A percentile compares a stretch with the other conserved stretches of the same genome.
phyloP scores from a whole-genome alignment of 2,888 invertebrate species.

The Ischnura elegans region DNA sequence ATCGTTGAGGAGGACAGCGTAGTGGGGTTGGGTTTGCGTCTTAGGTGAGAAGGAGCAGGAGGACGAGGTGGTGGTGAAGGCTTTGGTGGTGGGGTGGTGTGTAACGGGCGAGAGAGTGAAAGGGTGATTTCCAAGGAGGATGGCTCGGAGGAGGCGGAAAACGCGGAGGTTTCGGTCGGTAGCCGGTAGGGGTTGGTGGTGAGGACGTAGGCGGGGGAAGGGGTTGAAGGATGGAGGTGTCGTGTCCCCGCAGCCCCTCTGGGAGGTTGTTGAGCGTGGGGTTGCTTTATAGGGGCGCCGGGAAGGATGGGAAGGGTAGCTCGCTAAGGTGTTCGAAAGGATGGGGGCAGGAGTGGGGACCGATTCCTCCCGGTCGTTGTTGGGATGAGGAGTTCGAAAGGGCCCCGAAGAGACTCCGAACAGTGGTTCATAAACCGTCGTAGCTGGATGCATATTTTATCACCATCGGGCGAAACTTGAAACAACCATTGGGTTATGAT shows the following conservation, averaged over 20 bases:
- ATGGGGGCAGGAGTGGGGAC: not conserved
- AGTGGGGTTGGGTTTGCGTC: not conserved
- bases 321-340: not conserved
- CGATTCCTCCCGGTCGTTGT: not conserved
- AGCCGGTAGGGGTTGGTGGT: no score
- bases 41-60: not conserved
- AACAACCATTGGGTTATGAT: not conserved
- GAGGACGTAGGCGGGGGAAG: not conserved
- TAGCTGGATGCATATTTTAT: conserved; percentile 32
- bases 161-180: conserved; percentile 41
- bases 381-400: not conserved
- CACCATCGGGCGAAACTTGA: not conserved
- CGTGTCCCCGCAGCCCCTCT: conserved; percentile 54
- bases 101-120: conserved; percentile 12
- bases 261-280: conserved; percentile 38
- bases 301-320: not conserved
- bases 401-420: conserved; percentile 6
- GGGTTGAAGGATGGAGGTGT: conserved; percentile 63
- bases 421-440: conserved; percentile 27
- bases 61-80: conserved; percentile 27
- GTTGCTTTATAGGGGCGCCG: not conserved
- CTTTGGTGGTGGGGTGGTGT: not conserved
- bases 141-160: not conserved
- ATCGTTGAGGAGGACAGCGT: not conserved
- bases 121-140: conserved; percentile 48